These are phyloP conservation scores for Netelia inedita DNA, from an alignment of 2,888 invertebrate species.

Conservation along the genomic window DNA sequence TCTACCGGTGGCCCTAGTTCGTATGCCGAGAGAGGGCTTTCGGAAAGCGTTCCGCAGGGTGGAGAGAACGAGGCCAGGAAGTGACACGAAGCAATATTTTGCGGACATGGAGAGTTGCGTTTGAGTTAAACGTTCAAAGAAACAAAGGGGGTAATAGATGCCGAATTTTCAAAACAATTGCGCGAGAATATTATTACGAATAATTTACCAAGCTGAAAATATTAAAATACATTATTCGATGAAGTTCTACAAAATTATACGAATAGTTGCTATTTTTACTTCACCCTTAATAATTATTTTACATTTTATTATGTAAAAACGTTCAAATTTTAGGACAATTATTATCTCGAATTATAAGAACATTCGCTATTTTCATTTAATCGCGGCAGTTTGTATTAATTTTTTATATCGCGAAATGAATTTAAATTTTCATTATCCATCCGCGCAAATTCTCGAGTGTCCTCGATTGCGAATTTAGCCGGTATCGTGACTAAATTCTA, in stretches of 20 bases:
- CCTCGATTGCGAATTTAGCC: conserved; percentile 48
- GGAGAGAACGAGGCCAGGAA: conserved; percentile 32
- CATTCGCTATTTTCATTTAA: not conserved
- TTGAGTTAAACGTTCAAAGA: conserved; percentile 13
- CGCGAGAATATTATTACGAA: not conserved
- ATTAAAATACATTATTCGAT: no score
- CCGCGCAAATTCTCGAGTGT: not conserved
- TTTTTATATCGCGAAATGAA: not conserved
- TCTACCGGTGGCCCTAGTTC: not conserved
- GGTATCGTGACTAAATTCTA: conserved; percentile 26
- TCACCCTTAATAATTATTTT: no score
- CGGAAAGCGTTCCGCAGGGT: conserved; percentile 11
- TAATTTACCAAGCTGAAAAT: not conserved
- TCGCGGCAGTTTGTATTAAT: not conserved
- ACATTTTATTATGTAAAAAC: no score
- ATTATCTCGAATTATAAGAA: no score
- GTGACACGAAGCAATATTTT: conserved; percentile 56
- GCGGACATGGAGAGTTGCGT: conserved; percentile 61
- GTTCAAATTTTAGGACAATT: no score
- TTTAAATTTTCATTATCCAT: not conserved
- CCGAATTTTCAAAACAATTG: not conserved
- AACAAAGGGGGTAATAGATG: not conserved
- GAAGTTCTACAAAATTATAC: no score
- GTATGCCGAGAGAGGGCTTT: conserved; percentile 29
- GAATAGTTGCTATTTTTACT: no score